These are phyloP conservation scores for Prionailurus bengalensis DNA, from an alignment of 2,113 vertebrate species.

Conservation along the genomic window DNA sequence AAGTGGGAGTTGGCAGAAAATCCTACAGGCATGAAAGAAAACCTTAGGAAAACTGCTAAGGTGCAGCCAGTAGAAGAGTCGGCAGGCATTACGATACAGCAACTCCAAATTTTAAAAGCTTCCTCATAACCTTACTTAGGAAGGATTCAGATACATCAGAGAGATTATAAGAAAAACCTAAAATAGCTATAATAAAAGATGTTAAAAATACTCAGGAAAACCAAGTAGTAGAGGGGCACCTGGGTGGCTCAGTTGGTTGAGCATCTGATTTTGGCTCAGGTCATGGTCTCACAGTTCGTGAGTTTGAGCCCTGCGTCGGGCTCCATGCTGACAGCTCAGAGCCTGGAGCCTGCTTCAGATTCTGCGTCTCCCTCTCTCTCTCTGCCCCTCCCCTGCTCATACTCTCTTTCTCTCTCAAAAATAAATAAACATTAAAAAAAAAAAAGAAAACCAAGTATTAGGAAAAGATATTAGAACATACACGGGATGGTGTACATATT, in stretches of 20 bases:
- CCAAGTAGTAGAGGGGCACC: background rate
- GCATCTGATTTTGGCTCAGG: too few species aligned
- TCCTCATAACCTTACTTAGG: background rate
- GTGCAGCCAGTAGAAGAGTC: background rate
- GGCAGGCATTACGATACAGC: background rate
- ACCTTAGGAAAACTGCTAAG: background rate
- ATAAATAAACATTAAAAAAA: too few species aligned
- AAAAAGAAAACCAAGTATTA: background rate
- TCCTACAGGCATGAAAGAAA: background rate
- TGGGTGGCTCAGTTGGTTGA: too few species aligned
- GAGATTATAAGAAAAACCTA: background rate
- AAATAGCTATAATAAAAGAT: background rate
- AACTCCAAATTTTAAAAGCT: background rate
- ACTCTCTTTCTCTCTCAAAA: too few species aligned
- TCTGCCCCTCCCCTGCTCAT: too few species aligned
- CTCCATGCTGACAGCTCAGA: too few species aligned
- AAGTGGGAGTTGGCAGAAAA: background rate
- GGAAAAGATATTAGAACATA: background rate
- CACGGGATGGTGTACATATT: background rate
- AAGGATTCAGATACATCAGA: background rate
- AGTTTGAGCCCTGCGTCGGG: too few species aligned
- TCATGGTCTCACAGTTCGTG: too few species aligned
- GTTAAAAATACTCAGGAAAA: slow-evolving; percentile 14
- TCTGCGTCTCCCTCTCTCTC: too few species aligned
- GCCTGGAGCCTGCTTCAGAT: too few species aligned